Conservation (phyloP, 2,113 vertebrate genomes). For the Tor tambroides region DNA sequence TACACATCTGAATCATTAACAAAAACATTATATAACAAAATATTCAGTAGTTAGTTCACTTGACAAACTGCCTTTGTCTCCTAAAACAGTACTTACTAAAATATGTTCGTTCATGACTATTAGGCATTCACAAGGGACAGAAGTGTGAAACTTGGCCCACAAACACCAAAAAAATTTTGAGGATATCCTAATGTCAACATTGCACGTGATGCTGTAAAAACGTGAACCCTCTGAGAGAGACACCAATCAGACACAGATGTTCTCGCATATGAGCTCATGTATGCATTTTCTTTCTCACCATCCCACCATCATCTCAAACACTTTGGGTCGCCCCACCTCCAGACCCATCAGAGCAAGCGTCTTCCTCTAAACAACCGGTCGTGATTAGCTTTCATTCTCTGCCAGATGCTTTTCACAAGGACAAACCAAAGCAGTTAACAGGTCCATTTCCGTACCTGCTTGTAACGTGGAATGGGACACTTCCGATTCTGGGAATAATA, state of each 20-base stretch:
- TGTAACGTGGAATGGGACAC: slow-evolving; percentile 55
- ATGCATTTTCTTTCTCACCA: slow-evolving; percentile 46
- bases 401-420: slow-evolving; percentile 37
- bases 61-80: neutral
- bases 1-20: neutral
- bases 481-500: slow-evolving; percentile 36
- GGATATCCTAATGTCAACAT: slow-evolving; percentile 14
- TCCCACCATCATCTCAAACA: slow-evolving; percentile 40
- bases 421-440: slow-evolving; percentile 52
- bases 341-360: slow-evolving; percentile 33
- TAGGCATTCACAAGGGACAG: neutral
- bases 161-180: neutral
- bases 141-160: slow-evolving; percentile 37
- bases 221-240: slow-evolving; percentile 30
- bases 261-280: slow-evolving; percentile 60
- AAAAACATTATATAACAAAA: too few species aligned
- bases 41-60: too few species aligned
- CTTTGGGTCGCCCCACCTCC: slow-evolving; percentile 33
- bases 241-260: slow-evolving; percentile 71
- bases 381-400: slow-evolving; percentile 41
- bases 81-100: neutral
- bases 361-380: slow-evolving; percentile 51
- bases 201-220: slow-evolving; percentile 31
- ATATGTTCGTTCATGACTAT: neutral
- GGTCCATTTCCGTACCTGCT: slow-evolving; percentile 49